Percentiles rank a stretch among this genome's conserved stretches.
Conservation (phyloP, 2,113 vertebrate genomes). For the Elachura formosa region DNA sequence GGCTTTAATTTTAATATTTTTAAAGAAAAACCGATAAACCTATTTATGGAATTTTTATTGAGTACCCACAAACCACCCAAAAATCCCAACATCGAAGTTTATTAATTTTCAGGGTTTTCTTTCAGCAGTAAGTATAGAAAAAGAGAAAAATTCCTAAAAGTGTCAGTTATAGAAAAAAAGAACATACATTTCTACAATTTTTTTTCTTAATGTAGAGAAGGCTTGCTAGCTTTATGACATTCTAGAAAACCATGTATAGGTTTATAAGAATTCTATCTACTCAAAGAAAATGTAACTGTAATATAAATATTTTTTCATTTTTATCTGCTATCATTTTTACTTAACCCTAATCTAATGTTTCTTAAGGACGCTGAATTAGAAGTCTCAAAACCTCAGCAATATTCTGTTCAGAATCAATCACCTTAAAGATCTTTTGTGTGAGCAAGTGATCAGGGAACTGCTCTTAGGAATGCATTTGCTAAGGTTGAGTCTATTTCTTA, state of each 20-base stretch:
- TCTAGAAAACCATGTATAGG: neutral
- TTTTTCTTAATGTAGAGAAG: neutral
- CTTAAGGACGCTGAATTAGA: neutral
- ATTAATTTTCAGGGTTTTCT: neutral
- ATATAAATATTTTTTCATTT: neutral
- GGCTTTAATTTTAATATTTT: neutral
- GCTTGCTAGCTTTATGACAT: neutral
- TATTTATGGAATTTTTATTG: neutral
- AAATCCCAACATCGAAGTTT: accelerated
- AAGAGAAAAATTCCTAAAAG: neutral
- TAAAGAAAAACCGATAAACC: neutral
- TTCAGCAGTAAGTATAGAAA: neutral
- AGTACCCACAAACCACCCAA: neutral
- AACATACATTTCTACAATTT: neutral
- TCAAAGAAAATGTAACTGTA: neutral
- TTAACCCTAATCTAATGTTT: neutral
- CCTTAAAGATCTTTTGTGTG: neutral
- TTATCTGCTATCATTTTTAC: neutral
- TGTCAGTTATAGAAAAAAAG: neutral
- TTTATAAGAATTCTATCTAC: neutral
- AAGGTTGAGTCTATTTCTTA: neutral
- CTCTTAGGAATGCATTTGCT: neutral
- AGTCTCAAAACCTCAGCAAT: neutral
- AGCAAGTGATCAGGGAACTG: neutral
- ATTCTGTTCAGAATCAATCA: neutral